A percentile compares a stretch with the other conserved stretches of the same genome.
These are phyloP conservation scores for Cyphomyrus plagiostoma DNA, from an alignment of 2,113 vertebrate genomes.

Conservation along the genomic window DNA sequence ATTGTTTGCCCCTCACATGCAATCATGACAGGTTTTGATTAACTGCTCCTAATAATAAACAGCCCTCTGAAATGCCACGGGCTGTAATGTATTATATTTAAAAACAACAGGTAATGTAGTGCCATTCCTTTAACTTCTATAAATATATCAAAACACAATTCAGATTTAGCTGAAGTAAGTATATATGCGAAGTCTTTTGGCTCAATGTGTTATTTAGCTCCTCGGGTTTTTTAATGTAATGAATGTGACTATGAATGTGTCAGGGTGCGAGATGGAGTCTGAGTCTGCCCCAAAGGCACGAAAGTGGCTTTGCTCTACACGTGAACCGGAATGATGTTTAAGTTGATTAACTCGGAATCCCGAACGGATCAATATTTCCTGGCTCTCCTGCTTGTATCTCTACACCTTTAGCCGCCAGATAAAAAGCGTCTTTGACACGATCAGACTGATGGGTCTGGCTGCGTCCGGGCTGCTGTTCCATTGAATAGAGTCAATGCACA, in stretches of 20 bases:
- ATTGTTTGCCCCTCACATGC: neutral
- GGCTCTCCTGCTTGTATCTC: neutral
- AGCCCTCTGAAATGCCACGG: neutral
- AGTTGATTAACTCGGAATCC: neutral
- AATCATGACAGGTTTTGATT: neutral
- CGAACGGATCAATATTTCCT: conserved; percentile 26
- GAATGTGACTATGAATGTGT: conserved; percentile 15
- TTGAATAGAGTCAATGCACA: neutral
- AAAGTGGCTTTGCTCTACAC: conserved; percentile 34
- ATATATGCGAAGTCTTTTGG: neutral
- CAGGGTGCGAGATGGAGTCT: fast-evolving
- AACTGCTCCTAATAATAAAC: neutral
- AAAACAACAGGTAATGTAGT: neutral
- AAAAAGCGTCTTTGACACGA: neutral
- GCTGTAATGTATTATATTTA: neutral
- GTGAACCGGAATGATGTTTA: neutral
- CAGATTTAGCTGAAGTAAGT: conserved; percentile 19
- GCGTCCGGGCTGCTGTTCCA: neutral
- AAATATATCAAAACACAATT: neutral
- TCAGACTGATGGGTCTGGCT: neutral
- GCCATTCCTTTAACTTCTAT: neutral
- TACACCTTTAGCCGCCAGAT: neutral
- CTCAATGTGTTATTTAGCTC: neutral
- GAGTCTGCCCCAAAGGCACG: conserved; percentile 31
- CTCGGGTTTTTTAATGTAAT: conserved; percentile 50